phyloP scores from a whole-genome alignment of 2,888 invertebrate species.

The Acrobasis consociella region DNA sequence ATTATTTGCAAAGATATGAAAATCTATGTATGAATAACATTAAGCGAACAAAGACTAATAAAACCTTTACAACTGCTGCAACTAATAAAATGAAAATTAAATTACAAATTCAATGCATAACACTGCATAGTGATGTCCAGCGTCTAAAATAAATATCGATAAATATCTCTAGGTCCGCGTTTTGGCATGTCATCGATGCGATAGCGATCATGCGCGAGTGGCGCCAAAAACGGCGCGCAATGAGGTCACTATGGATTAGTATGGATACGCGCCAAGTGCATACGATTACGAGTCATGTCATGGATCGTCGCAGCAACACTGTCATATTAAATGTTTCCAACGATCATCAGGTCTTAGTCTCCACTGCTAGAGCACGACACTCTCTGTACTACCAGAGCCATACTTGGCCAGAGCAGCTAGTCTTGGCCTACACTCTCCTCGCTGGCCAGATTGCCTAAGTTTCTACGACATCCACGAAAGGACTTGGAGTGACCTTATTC shows the following conservation, averaged over 20 bases:
- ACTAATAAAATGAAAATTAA: conserved; percentile 17
- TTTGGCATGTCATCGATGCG: conserved; percentile 73
- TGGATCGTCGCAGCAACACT: conserved; percentile 33
- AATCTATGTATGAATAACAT: neutral
- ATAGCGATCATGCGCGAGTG: conserved; percentile 66
- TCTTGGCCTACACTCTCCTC: no score
- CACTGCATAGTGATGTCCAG: conserved; percentile 46
- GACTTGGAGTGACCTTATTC: no score
- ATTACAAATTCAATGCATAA: conserved; percentile 31
- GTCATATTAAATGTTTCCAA: conserved; percentile 8
- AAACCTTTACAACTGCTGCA: neutral
- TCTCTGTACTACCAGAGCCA: no score
- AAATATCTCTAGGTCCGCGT: conserved; percentile 48
- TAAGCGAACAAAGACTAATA: neutral
- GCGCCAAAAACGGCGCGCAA: conserved; percentile 75
- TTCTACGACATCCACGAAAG: no score
- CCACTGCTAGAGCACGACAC: no score
- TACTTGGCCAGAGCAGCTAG: no score
- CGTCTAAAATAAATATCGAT: conserved; percentile 57
- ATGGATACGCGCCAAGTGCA: conserved; percentile 75
- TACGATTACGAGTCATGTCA: no score
- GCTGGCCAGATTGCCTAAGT: no score
- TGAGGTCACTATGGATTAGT: conserved; percentile 76
- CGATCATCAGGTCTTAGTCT: no score
- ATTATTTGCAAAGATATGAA: no score